Conservation (phyloP, 1,140 invertebrate genomes). For the Hyles vespertilio region DNA sequence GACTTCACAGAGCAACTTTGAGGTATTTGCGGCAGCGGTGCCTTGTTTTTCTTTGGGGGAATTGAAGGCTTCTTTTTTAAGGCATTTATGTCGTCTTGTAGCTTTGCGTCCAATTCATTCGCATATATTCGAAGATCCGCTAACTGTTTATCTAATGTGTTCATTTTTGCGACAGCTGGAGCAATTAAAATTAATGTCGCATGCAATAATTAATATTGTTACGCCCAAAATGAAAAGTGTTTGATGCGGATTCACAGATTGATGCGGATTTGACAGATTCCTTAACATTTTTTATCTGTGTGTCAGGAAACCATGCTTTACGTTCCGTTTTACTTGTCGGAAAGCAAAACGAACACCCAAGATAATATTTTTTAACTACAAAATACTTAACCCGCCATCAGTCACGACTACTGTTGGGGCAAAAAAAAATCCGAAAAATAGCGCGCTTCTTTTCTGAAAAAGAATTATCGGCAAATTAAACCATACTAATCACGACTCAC, state of each 20-base stretch:
- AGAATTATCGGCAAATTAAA: no score
- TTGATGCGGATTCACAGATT: slow-evolving; percentile 13
- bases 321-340: slow-evolving; percentile 4
- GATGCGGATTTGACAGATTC: slow-evolving; percentile 15
- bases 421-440: no score
- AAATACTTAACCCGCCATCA: no score
- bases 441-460: no score
- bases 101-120: slow-evolving; percentile 71
- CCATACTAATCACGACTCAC: no score
- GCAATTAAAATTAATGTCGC: background rate
- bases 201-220: slow-evolving; percentile 8
- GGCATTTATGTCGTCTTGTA: slow-evolving; percentile 71
- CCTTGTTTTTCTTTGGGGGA: slow-evolving; percentile 67
- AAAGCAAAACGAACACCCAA: no score
- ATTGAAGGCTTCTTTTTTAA: slow-evolving; percentile 64
- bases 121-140: slow-evolving; percentile 76
- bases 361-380: no score
- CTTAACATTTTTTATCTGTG: slow-evolving; percentile 10
- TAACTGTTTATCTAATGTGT: slow-evolving; percentile 76
- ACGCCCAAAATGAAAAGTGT: slow-evolving; percentile 18
- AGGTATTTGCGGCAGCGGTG: slow-evolving; percentile 74
- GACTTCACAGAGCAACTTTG: slow-evolving; percentile 69
- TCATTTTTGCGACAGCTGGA: slow-evolving; percentile 53
- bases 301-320: background rate
- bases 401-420: no score